phyloP scores from a whole-genome alignment of 2,113 vertebrate species.

The Eurypyga helias region DNA sequence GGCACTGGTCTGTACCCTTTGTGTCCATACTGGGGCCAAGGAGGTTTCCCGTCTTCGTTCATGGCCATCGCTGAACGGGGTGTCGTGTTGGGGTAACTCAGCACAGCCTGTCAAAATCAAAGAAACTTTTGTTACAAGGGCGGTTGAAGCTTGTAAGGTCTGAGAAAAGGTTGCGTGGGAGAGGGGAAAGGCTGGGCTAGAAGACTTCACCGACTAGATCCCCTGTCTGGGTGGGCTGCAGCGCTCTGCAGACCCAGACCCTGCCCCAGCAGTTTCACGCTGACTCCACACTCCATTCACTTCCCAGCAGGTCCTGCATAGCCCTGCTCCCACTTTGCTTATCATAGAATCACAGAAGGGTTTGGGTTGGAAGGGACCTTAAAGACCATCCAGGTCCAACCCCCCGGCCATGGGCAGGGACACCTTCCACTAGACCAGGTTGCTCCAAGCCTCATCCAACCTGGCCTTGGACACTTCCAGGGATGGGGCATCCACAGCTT shows the following conservation, averaged over 20 bases:
- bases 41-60: background rate
- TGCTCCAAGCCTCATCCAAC: no score
- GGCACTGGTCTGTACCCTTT: background rate
- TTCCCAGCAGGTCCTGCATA: background rate
- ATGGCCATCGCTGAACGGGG: background rate
- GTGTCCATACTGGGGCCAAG: background rate
- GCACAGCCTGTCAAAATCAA: background rate
- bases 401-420: no score
- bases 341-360: no score
- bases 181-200: background rate
- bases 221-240: background rate
- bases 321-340: background rate
- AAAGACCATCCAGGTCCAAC: no score
- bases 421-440: no score
- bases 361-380: no score
- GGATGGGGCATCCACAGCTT: no score
- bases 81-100: background rate
- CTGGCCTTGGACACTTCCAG: no score
- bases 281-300: rapidly evolving
- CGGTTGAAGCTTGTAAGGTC: background rate
- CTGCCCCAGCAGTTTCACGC: background rate
- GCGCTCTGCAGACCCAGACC: background rate
- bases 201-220: background rate
- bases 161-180: background rate
- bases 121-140: background rate